Evolutionary conservation across 1,140 invertebrate species (phyloP), one percentile per base, ranked within the genome.

Genomic region (Philopotamus ludificatus): DNA sequence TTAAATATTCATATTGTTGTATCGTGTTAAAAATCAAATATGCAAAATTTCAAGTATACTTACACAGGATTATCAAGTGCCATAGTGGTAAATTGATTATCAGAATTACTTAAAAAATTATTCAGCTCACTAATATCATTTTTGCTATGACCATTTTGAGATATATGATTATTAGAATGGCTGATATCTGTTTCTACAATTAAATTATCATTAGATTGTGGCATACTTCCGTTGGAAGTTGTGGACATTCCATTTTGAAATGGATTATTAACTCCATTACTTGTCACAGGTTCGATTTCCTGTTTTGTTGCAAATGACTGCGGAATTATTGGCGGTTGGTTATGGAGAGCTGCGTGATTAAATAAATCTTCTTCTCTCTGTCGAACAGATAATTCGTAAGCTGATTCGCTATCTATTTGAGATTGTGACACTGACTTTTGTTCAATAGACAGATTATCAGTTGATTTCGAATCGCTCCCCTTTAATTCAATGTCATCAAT

Each of bases 111-210:
- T 57, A 70, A 66, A 70, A 70, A 67, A 62, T 60, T 70, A 64
- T 64, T 66, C 39, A 70, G 60, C 63, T 67, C 68, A 23, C 67
- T 70, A 39, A 67, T 70, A 65, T 70, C 62, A 67, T 63, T 67
- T 67, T 70, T 70, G 59, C 59, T 67, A 66, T 70, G 69, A 28
- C 69, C 69, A 50, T 70, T 70, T 51, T 70, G 69, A 20, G 63
- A 63, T 23, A 50, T 54, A 21, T 70, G 67, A 50, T 63, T 69
- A 51, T 66, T 70, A 21, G 63, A 61, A 16, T 62, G 63, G 53
- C 18, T 53, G 41, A 57, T 42, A 10, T 60, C 63, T 15, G 26
- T 51, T 16, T 64, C 62, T 25, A 50, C 20, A 23, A 44, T n/a
- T 21, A 20, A 34, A 47, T 54, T 51, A 39, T 66, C 61, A 26